Base-by-base conservation (phyloP, 92 coral and sea anemone genomes). In the Epizoanthus stellaris region DNA sequence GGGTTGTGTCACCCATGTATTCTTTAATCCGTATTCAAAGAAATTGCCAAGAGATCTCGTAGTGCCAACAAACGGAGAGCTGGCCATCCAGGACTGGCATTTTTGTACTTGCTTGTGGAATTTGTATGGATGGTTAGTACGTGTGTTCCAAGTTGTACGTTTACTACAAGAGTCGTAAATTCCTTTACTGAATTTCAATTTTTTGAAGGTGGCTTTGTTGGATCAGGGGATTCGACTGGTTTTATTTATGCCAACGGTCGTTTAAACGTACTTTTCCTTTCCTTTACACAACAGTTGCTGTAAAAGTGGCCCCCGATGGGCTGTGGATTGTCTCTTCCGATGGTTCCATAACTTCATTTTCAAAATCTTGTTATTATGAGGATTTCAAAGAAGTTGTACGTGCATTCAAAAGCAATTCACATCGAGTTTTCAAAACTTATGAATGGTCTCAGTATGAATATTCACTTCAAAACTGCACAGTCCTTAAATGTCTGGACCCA, bases 31-130 rank as follows among this genome's bases (percentile, higher is more conserved):
- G 16, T 21, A 21, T 64, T 21, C 69, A 64, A 10, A 6, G 68
- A 6, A 63, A 20, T 63, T 63, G 36, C 3, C 68, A 63, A 21
- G 5, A 64, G 38, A 64, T 1, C 38, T 64, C 30, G 3, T 64
- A 14, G 38, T 64, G 69, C 39, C 69, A 34, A 13, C 30, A 64
- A 64, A 64, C n/a, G 69, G 69, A 64, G 69, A 64, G 69, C 12
- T 64, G 14, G 30, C 6, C 34, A 64, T 64, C 69, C 14, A 64
- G 12, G 39, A 64, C 12, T 19, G 69, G 69, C 12, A 64, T 23
- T 64, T 60, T 21, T 64, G 69, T 64, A 64, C 69, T 14, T 64
- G 38, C 14, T 19, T 64, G 69, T 64, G 39, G 69, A 64, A 64
- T 25, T 17, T 64, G 23, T 64, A 20, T 64, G 69, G 69, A 10